phyloP scores from a whole-genome alignment of 1,140 invertebrate genomes.

The Aricia agestis region DNA sequence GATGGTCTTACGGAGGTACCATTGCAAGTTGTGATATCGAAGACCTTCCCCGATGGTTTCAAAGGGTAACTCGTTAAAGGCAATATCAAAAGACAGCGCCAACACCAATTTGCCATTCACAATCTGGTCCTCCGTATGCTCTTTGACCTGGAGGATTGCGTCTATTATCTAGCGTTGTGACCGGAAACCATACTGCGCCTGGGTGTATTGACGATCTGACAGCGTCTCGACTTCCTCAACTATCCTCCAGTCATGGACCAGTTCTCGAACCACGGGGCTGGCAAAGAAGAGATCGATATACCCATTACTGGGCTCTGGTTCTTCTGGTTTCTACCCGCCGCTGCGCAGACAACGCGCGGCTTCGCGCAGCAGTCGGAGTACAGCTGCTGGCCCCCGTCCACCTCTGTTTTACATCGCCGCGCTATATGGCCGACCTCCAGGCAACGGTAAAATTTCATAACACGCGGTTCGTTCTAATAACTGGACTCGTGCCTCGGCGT shows the following conservation, averaged over 20 bases:
- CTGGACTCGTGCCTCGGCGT: constrained; percentile 5
- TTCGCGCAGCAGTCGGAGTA: constrained; percentile 2
- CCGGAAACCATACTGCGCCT: not conserved
- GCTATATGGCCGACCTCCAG: constrained; percentile 18
- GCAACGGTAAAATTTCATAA: constrained; percentile 29
- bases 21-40: no score
- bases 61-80: no score
- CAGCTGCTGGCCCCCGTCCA: constrained; percentile 23
- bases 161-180: no score
- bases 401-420: constrained; percentile 11
- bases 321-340: constrained; percentile 1
- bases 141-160: no score
- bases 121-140: no score
- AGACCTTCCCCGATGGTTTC: no score
- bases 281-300: constrained; percentile 11
- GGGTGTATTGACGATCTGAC: constrained; percentile 39
- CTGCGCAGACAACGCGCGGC: constrained; percentile 19
- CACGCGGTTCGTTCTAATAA: constrained; percentile 17
- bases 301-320: no score
- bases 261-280: not conserved
- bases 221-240: no score
- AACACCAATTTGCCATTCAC: no score
- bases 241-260: no score
- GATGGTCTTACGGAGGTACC: no score
- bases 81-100: no score